Evolutionary conservation across 2,888 invertebrate genomes (phyloP).

Genomic region (Metopia argyrocephala): DNA sequence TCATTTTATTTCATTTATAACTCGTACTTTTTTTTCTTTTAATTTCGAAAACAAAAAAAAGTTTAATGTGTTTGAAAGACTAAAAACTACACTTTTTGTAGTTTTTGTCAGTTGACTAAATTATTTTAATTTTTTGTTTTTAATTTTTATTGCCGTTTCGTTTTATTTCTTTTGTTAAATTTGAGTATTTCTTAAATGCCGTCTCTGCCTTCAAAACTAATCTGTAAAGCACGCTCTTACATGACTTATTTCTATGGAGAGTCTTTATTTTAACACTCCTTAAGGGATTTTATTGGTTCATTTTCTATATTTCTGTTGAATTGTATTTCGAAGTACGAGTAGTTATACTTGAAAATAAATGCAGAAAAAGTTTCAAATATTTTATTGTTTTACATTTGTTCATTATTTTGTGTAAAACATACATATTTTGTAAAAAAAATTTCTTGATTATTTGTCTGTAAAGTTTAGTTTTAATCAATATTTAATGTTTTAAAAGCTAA

Average conservation of each 20-base stretch:
- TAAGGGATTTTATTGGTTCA: conserved; percentile 13
- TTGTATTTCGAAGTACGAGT: not conserved
- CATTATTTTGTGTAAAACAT: not conserved
- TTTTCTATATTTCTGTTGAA: not conserved
- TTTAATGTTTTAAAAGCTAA: too few species aligned
- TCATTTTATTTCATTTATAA: not conserved
- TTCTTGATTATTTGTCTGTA: conserved; percentile 43
- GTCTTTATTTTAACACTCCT: conserved; percentile 9
- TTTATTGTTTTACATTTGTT: conserved; percentile 23
- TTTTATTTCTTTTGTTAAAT: conserved; percentile 16
- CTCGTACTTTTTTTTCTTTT: too few species aligned
- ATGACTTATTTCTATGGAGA: not conserved
- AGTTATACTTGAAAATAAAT: conserved; percentile 25
- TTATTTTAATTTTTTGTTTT: conserved; percentile 5
- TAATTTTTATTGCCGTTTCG: conserved; percentile 26
- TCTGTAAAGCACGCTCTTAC: not conserved
- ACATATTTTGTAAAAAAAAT: not conserved
- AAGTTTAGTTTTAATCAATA: conserved; percentile 42
- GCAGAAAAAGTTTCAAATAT: not conserved
- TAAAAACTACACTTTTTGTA: conserved; percentile 28
- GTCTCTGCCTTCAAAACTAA: not conserved
- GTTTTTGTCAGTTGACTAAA: conserved; percentile 34
- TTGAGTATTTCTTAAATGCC: not conserved
- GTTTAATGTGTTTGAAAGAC: conserved; percentile 8
- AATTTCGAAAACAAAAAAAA: conserved; percentile 26